These are phyloP conservation scores for Fissipunctia ypsillon DNA, from an alignment of 2,888 invertebrate species.

Conservation along the genomic window DNA sequence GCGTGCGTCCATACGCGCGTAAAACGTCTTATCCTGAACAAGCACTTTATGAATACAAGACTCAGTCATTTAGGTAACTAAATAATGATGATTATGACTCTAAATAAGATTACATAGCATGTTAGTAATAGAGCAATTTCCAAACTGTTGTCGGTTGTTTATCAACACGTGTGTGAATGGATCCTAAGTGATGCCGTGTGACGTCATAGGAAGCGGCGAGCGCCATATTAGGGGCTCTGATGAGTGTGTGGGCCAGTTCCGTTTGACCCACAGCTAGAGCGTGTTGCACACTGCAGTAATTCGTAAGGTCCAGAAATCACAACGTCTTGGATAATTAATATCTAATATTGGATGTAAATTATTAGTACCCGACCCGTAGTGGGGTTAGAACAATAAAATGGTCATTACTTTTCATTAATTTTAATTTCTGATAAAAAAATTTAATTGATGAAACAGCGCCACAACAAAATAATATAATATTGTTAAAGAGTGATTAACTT, in stretches of 20 bases:
- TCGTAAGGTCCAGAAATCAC: not conserved
- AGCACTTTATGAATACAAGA: not conserved
- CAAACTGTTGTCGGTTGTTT: slow-evolving; percentile 37
- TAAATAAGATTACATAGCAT: slow-evolving; percentile 32
- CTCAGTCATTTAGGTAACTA: not conserved
- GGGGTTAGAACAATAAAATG: not conserved
- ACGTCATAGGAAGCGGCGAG: slow-evolving; percentile 70
- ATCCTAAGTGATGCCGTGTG: slow-evolving; percentile 52
- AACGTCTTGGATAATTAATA: not conserved
- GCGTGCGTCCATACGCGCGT: not conserved
- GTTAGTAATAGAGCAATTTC: slow-evolving; percentile 41
- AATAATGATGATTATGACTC: slow-evolving; percentile 22
- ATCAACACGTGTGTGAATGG: slow-evolving; percentile 46
- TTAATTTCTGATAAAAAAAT: not conserved
- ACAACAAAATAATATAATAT: not conserved
- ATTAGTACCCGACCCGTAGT: not conserved
- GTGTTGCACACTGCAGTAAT: slow-evolving; percentile 41
- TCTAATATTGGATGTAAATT: not conserved
- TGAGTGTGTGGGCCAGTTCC: slow-evolving; percentile 74
- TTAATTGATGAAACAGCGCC: not conserved
- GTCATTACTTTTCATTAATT: not conserved
- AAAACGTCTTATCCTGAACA: not conserved
- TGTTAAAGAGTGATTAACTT: not conserved
- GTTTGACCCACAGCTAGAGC: slow-evolving; percentile 58
- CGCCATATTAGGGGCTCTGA: slow-evolving; percentile 65